Evolutionary conservation across 2,888 invertebrate species (phyloP).

Genomic region (Phyllotreta cruciferae): DNA sequence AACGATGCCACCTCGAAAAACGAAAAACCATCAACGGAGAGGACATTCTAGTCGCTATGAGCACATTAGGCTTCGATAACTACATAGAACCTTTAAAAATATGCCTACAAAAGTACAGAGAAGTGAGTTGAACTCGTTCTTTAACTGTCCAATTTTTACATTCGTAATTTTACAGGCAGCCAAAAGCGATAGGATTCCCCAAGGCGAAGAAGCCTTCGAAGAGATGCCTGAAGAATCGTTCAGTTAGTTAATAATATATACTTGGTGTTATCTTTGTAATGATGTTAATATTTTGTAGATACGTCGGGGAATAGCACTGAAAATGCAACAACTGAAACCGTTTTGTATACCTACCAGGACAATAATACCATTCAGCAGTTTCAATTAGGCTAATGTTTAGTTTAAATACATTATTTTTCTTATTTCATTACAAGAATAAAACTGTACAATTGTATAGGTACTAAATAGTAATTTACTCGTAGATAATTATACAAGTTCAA

Average conservation of each 20-base stretch:
- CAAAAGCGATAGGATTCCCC: conserved; percentile 64
- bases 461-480: no score
- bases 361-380: conserved; percentile 56
- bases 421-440: no score
- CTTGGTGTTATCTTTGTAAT: conserved; percentile 20
- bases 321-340: conserved; percentile 60
- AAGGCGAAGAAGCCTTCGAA: conserved; percentile 61
- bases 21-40: conserved; percentile 99
- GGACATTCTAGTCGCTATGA: conserved; percentile 96
- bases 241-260: conserved; percentile 55
- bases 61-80: conserved; percentile 95
- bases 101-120: conserved; percentile 94
- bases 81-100: conserved; percentile 96
- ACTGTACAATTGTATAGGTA: no score
- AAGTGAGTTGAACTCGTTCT: conserved; percentile 62
- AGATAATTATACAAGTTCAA: no score
- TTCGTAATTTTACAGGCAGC: conserved; percentile 60
- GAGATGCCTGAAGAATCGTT: conserved; percentile 63
- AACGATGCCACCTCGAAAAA: conserved; percentile 96
- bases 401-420: no score
- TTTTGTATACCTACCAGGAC: conserved; percentile 63
- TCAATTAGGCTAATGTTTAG: conserved; percentile 52
- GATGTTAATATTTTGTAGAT: conserved; percentile 53
- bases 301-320: conserved; percentile 57
- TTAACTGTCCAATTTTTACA: background rate